Evolutionary conservation across 2,113 vertebrate genomes (phyloP).

Genomic region (Hippoglossus stenolepis): DNA sequence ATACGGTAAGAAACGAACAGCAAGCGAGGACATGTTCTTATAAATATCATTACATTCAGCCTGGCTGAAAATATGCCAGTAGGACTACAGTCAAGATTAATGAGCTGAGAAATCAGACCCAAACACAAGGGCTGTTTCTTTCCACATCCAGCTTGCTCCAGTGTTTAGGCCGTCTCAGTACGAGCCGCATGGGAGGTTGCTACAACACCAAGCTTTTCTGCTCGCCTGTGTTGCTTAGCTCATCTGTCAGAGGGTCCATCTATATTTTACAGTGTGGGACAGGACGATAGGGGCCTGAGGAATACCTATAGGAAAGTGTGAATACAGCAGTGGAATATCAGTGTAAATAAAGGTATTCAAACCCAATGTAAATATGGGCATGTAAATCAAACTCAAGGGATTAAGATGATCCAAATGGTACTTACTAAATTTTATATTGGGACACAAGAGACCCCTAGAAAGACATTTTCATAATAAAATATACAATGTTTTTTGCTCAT

Average conservation of each 20-base stretch:
- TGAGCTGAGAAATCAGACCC: conserved; percentile 76
- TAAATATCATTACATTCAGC: conserved; percentile 78
- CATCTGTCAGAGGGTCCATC: conserved; percentile 58
- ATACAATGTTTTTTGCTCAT: not conserved
- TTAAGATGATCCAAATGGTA: not conserved
- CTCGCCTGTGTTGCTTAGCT: conserved; percentile 52
- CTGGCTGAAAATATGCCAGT: conserved; percentile 69
- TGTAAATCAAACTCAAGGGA: not conserved
- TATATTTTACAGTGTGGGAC: conserved; percentile 50
- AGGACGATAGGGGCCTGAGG: conserved; percentile 43
- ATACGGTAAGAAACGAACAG: conserved; percentile 60
- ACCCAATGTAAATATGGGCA: not conserved
- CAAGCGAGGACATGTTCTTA: conserved; percentile 72
- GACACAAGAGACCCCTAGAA: not conserved
- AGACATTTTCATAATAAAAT: not conserved
- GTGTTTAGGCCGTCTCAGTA: conserved; percentile 45
- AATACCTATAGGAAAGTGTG: conserved; percentile 31
- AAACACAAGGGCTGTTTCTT: conserved; percentile 55
- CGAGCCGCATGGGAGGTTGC: conserved; percentile 57
- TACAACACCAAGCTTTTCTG: conserved; percentile 61
- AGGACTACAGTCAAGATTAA: conserved; percentile 72
- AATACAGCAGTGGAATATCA: conserved; percentile 3
- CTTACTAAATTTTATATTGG: not conserved
- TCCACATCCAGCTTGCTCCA: conserved; percentile 27
- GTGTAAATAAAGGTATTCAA: conserved; percentile 26